Base-by-base conservation (phyloP, 1,140 invertebrate genomes). In the Saxidomus purpurata region DNA sequence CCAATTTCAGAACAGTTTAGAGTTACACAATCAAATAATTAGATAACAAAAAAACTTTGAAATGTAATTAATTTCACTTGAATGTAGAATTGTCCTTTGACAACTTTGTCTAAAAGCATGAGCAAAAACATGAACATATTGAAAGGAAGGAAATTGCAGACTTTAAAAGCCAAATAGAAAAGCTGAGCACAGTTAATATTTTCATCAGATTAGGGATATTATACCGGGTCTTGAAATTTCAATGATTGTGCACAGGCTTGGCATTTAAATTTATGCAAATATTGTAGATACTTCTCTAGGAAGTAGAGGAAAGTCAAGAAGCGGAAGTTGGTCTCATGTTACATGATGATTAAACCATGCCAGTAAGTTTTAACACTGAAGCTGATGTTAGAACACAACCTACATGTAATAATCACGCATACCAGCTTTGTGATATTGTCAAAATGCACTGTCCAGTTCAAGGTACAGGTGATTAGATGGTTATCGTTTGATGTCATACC, bases 401-500 rank as follows among this genome's bases (percentile, higher is more conserved):
- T 8, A 43, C 43, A 43, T 43, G 43, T 43, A 43, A 43, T 43
- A 43, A 43, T 43, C 43, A 43, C 43, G 43, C 43, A 43, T 43
- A 43, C 17, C 28, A 2, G 34, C 34, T 28, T 71, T 19, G 36
- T 40, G 36, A 28, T 63, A 28, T 6, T 28, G 22, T 71, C 28
- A 34, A 67, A 67, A 67, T 55, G 52, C 61, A 71, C 34, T 71
- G 67, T 71, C 67, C 67, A 38, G 67, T 38, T 71, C 4, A 38
- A 38, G 13, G 67, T 71, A 67, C 4, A 15, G 13, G 34, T 19
- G 31, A 38, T 71, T 38, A 38, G 67, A 71, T 71, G 11, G 67
- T 71, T 71, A 71, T 71, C 67, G 3, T 71, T 71, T 71, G 67
- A 71, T 71, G 67, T 71, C 17, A 19, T 71, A 40, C 15, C 67